A percentile compares a stretch with the other conserved stretches of the same genome.
These are phyloP conservation scores for Cacatua alba DNA, from an alignment of 2,113 vertebrate genomes.

Conservation along the genomic window DNA sequence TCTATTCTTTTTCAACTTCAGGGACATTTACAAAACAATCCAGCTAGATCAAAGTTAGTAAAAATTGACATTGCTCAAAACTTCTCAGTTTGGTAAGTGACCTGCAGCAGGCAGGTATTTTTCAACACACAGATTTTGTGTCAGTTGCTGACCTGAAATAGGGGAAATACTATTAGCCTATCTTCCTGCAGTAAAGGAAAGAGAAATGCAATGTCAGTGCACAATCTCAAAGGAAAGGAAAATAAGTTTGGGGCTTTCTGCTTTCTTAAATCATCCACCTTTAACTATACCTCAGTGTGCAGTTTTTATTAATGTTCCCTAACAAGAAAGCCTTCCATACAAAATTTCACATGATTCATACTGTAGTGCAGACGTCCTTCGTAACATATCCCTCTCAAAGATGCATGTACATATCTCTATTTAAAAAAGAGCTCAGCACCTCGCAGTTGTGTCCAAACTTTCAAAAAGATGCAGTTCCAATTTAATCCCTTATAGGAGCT, in stretches of 20 bases:
- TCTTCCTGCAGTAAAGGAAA: not conserved
- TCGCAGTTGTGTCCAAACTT: not conserved
- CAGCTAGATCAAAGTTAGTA: not conserved
- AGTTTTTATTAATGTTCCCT: not conserved
- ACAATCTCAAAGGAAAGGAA: not conserved
- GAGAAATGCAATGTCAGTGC: not conserved
- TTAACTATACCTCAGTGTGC: not conserved
- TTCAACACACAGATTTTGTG: not conserved
- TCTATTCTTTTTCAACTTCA: not conserved
- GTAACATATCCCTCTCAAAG: not conserved
- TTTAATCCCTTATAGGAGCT: not conserved
- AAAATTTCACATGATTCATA: not conserved
- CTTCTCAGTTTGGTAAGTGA: not conserved
- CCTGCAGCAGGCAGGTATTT: not conserved
- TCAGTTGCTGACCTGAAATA: not conserved
- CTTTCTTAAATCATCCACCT: not conserved
- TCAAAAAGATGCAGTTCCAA: not conserved
- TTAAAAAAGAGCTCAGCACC: not conserved
- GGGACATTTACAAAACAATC: not conserved
- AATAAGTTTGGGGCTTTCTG: not conserved
- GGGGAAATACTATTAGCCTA: not conserved
- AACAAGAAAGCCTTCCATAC: not conserved
- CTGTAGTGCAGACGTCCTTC: not conserved
- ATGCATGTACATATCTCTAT: not conserved
- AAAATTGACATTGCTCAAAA: not conserved